Evolutionary conservation across 2,113 vertebrate genomes (phyloP).

Genomic region (Colinus virginianus): DNA sequence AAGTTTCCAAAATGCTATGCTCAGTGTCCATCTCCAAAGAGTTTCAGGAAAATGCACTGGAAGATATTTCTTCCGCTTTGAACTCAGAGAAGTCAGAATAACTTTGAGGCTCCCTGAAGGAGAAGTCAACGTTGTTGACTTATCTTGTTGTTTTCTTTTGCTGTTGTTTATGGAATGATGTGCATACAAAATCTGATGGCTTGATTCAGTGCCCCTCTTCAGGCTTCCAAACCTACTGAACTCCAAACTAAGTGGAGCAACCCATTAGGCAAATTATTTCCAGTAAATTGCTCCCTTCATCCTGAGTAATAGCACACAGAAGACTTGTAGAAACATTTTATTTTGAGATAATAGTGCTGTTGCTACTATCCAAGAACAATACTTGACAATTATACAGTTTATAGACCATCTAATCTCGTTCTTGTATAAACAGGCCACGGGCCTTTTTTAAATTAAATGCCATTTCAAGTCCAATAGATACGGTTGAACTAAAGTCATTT

Average conservation of each 20-base stretch:
- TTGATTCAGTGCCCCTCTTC: neutral
- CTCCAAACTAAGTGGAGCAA: neutral
- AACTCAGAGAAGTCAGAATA: neutral
- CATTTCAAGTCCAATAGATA: constrained; percentile 2
- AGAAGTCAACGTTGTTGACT: neutral
- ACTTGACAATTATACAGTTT: neutral
- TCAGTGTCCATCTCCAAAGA: neutral
- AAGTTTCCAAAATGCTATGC: neutral
- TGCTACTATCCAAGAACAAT: constrained; percentile 48
- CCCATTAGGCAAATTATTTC: constrained; percentile 9
- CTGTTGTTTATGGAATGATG: neutral
- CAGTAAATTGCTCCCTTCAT: constrained; percentile 5
- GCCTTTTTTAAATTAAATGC: constrained; percentile 13
- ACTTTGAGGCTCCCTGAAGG: neutral
- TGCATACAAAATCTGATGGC: neutral
- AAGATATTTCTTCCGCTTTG: neutral
- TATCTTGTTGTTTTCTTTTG: neutral
- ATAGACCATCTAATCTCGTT: constrained; percentile 13
- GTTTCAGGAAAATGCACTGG: neutral
- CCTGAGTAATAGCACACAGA: neutral
- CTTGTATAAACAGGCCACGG: constrained; percentile 30
- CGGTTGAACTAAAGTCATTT: neutral
- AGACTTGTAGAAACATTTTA: constrained; percentile 31
- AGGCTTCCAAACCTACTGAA: neutral
- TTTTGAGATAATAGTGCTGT: neutral